Evolutionary conservation across 1,140 invertebrate species (phyloP), one percentile per base, ranked within the genome.

Genomic region (Ylistrum balloti): DNA sequence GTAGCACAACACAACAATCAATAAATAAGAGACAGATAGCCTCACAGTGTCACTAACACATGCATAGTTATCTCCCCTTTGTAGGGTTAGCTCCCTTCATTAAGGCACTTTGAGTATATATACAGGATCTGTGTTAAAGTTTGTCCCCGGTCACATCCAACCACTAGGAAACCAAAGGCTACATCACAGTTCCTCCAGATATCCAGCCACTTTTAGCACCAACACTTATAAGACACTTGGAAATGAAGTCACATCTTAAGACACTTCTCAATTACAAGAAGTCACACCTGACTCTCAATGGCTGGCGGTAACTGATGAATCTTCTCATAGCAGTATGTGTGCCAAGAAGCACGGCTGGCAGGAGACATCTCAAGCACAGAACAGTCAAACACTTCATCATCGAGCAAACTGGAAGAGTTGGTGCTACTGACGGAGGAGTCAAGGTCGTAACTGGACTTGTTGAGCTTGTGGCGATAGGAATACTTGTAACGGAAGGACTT

Each of bases 401-500:
- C 86, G 9, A 91, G 86, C 3, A 91, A 41, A 3, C 88, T 88
- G 20, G 86, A 87, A 28, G 89, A 86, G 17, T 88, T 85, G 33
- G 86, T 41, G 38, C 74, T 86, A 17, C 85, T 90, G 86, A 34
- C 41, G 20, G 85, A 88, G 0, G 87, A 88, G n/a, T 86, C 35
- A 35, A 86, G 88, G 38, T 90, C 87, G 9, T 88, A 38, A 86
- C 87, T 74, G 86, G 90, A 90, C 74, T 90, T 90, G 74, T 92
- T 93, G 45, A 93, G 90, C 33, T 92, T 88, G 88, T 90, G 90
- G 33, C 89, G 90, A 20, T 89, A 86, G 10, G 90, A 89, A 33
- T 89, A 90, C 90, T 88, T 90, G 86, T 92, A 92, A 33, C 93
- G 88, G 88, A 93, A 93, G 15, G 93, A 93, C 89, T 91, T 92